A percentile compares a stretch with the other conserved stretches of the same genome.
Conservation (phyloP, 2,888 invertebrate genomes). For the Geotrupes spiniger region DNA sequence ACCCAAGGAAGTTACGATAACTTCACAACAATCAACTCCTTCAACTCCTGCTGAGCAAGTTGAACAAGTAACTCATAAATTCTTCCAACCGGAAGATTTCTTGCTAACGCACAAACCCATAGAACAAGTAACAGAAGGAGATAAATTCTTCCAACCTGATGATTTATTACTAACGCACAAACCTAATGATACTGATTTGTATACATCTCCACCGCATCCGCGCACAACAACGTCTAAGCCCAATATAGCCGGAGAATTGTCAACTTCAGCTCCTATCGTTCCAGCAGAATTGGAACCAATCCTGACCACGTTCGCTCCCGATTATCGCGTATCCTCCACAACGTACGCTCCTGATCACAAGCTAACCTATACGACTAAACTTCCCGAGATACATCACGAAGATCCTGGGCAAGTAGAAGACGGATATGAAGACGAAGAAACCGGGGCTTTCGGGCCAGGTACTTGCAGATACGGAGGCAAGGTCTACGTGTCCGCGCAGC, state of each 20-base stretch:
- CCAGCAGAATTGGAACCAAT: conserved; percentile 20
- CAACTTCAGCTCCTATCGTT: conserved; percentile 36
- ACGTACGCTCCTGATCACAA: conserved; percentile 19
- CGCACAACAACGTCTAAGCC: conserved; percentile 18
- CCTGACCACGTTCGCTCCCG: conserved; percentile 22
- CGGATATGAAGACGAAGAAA: conserved; percentile 76
- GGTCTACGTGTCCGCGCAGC: conserved; percentile 90
- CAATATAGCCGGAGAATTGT: conserved; percentile 37
- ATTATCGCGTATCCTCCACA: conserved; percentile 20
- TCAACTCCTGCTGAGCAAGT: too few species aligned
- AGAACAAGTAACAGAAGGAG: conserved; percentile 1
- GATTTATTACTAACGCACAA: conserved; percentile 18
- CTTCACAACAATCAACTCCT: too few species aligned
- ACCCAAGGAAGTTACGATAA: too few species aligned
- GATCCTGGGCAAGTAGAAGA: conserved; percentile 51
- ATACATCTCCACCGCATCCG: conserved; percentile 18
- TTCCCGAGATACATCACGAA: conserved; percentile 34
- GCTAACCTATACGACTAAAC: conserved; percentile 15
- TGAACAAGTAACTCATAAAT: too few species aligned
- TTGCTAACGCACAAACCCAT: too few species aligned
- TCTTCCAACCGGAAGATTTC: too few species aligned
- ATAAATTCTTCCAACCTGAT: conserved; percentile 5
- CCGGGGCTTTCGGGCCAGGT: conserved; percentile 77
- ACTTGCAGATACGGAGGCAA: conserved; percentile 91
- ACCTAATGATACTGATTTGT: conserved; percentile 12